Percentiles rank a stretch among this genome's conserved stretches.
Evolutionary conservation across 2,113 vertebrate genomes (phyloP).

Genomic region (Chloroceryle aenea): DNA sequence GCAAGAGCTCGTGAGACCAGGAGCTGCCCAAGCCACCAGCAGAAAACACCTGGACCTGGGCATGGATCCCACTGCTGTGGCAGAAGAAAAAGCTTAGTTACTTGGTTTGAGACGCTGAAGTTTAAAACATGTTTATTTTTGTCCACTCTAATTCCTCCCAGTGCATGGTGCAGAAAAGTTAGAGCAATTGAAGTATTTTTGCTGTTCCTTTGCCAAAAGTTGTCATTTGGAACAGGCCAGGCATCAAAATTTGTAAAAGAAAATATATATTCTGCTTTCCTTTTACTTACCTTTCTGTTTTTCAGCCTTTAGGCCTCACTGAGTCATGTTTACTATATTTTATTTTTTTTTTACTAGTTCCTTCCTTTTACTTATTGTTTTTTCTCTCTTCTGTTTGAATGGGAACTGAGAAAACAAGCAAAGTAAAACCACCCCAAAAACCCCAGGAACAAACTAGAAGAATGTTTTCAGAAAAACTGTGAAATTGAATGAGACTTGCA

Average conservation of each 20-base stretch:
- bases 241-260: neutral
- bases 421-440: accelerated
- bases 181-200: neutral
- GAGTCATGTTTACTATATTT: neutral
- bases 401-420: neutral
- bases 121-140: neutral
- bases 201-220: neutral
- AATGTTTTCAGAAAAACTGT: neutral
- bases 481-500: neutral
- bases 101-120: neutral
- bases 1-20: neutral
- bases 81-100: neutral
- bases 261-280: neutral
- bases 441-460: neutral
- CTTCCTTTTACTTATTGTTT: neutral
- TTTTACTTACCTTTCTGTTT: neutral
- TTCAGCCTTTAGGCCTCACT: neutral
- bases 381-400: neutral
- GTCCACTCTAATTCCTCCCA: neutral
- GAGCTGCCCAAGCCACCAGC: neutral
- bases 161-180: neutral
- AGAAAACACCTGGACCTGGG: accelerated
- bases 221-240: neutral
- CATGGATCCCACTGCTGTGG: neutral
- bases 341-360: neutral